A percentile compares a stretch with the other conserved stretches of the same genome.
Evolutionary conservation across 2,113 vertebrate species (phyloP).

Genomic region (Mesitornis unicolor): DNA sequence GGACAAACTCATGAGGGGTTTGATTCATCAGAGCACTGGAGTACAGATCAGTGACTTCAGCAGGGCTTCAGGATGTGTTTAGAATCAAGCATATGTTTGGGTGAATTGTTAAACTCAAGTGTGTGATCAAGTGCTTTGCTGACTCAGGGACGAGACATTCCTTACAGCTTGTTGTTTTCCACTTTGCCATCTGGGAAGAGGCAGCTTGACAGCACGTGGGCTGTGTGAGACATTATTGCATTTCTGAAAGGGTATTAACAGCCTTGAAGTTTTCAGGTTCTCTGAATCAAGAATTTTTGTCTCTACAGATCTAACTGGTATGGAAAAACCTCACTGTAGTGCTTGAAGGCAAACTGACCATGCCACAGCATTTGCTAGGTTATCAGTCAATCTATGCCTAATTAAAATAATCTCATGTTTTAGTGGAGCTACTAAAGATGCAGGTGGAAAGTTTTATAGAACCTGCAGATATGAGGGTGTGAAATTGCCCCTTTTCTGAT

Average conservation of each 20-base stretch:
- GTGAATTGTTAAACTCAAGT: slow-evolving; percentile 16
- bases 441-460: neutral
- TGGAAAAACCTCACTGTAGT: neutral
- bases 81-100: slow-evolving; percentile 1
- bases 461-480: neutral
- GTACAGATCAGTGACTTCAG: neutral
- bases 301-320: neutral
- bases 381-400: neutral
- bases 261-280: neutral
- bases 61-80: neutral
- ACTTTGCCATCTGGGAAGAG: slow-evolving; percentile 51
- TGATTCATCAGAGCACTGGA: neutral
- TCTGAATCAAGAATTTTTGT: neutral
- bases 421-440: neutral
- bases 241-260: slow-evolving; percentile 17
- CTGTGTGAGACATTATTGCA: slow-evolving; percentile 34
- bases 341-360: neutral
- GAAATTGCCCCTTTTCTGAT: neutral
- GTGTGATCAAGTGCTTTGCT: slow-evolving; percentile 27
- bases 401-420: neutral
- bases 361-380: neutral
- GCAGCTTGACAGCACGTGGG: slow-evolving; percentile 40
- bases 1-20: neutral
- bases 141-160: slow-evolving; percentile 41
- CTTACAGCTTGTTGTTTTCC: slow-evolving; percentile 48